Conservation (phyloP, 1,140 invertebrate genomes). For the Solenopsis fugax region DNA sequence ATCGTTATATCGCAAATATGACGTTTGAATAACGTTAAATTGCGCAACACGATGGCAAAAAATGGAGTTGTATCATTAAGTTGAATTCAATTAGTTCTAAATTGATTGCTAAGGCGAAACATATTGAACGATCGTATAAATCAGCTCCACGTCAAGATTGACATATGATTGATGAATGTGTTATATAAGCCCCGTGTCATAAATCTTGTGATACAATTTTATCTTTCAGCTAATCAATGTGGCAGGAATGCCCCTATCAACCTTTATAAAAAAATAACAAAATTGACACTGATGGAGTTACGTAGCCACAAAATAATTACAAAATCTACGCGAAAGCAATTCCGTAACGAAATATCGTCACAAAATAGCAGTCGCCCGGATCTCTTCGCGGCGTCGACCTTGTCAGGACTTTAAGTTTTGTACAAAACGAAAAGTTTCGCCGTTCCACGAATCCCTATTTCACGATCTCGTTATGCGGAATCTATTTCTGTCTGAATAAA, state of each 20-base stretch:
- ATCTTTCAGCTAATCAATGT: slow-evolving; percentile 27
- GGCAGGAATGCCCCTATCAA: background rate
- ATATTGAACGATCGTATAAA: slow-evolving; percentile 29
- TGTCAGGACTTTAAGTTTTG: background rate
- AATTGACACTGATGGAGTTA: slow-evolving; percentile 19
- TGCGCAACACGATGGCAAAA: background rate
- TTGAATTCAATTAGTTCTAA: slow-evolving; percentile 7
- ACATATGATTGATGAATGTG: slow-evolving; percentile 28
- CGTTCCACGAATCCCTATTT: background rate
- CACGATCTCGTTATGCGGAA: slow-evolving; percentile 7
- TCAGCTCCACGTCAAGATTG: slow-evolving; percentile 6
- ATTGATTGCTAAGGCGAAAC: background rate
- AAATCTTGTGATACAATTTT: slow-evolving; percentile 38
- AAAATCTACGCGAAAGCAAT: background rate
- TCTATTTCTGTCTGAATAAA: slow-evolving; percentile 37
- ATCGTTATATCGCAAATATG: slow-evolving; percentile 25
- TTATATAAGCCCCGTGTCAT: slow-evolving; percentile 31
- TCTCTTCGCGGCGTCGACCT: background rate
- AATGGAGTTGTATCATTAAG: slow-evolving; percentile 1
- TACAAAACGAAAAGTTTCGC: background rate
- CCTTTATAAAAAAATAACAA: background rate
- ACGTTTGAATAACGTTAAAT: background rate
- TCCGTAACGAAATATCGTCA: background rate
- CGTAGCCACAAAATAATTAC: background rate
- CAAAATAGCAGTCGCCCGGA: background rate